Percentiles rank a stretch among this genome's conserved stretches.
phyloP scores from a whole-genome alignment of 92 coral and sea anemone genomes.

The Umimayanthus kanabou region DNA sequence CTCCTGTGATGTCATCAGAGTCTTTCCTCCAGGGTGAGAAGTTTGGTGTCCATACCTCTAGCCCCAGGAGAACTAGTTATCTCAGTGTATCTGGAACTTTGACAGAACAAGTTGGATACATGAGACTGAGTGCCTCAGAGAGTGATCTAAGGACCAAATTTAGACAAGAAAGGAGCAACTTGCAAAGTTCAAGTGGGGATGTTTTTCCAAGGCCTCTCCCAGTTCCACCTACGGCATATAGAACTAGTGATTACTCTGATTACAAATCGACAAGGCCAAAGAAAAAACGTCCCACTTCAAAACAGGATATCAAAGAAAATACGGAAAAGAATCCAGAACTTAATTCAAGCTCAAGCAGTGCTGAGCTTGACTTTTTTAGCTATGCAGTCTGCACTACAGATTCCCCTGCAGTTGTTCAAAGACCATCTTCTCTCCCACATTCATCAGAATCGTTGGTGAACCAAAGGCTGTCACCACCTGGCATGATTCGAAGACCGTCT shows the following conservation, averaged over 20 bases:
- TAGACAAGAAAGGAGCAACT: conserved; percentile 39
- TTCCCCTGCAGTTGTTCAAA: neutral
- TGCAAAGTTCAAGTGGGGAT: conserved; percentile 23
- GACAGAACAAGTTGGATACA: conserved; percentile 38
- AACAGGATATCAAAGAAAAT: conserved; percentile 43
- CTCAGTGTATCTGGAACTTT: conserved; percentile 24
- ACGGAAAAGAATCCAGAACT: conserved; percentile 45
- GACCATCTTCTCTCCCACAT: neutral
- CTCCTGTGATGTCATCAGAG: conserved; percentile 60
- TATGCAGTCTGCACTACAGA: neutral
- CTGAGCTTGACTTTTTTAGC: conserved; percentile 61
- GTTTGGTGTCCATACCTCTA: neutral
- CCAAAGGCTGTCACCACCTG: neutral
- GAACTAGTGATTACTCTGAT: conserved; percentile 19
- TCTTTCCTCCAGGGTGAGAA: neutral
- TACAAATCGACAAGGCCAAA: neutral
- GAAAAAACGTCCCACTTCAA: conserved; percentile 19
- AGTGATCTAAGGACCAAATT: conserved; percentile 41
- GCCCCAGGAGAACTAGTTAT: conserved; percentile 42
- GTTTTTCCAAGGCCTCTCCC: conserved; percentile 67
- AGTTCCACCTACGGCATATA: conserved; percentile 56
- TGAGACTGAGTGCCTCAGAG: conserved; percentile 70
- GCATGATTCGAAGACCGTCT: neutral
- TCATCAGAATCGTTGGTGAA: neutral
- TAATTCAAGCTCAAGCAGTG: conserved; percentile 86